Evolutionary conservation across 2,888 invertebrate species (phyloP), one percentile per base, ranked within the genome.

Genomic region (Andrena trimmerana): DNA sequence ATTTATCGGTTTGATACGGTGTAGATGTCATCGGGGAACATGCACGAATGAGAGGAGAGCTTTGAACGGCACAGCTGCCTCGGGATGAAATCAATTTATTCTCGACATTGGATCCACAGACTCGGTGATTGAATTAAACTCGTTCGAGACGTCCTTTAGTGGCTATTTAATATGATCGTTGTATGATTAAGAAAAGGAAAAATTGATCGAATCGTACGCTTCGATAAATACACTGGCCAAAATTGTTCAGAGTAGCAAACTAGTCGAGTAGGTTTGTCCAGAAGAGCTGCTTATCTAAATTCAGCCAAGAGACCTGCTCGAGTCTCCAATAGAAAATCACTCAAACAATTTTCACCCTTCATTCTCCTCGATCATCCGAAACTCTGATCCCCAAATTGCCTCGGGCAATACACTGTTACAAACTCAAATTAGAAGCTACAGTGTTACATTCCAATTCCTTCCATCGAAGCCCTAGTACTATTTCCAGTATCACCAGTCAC

Each of bases 31-130:
- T 8, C 33, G 10, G 54, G 57, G 24, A 10, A 27, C 54, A 42
- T 8, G 20, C n/a, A 24, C n/a, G 33, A 62, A 29, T 13, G 52
- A 29, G n/a, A 33, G 36, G 63, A 42, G 42, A 31, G 42, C 27
- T 63, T 65, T 27, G 42, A 33, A 36, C 31, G 31, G 20, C 42
- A 50, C 69, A 20, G 50, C 48, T 50, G 57, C 29, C 42, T 65
- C 31, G 65, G 60, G 52, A 27, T 42, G 31, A 52, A 81, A 80
- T 68, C 71, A 81, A 82, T 71, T 74, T 70, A 57, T 80, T 72
- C 42, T 42, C 48, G 52, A 24, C 70, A 68, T 81, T 82, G 74
- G 66, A 63, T 62, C 50, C 48, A 20, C 52, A n/a, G 66, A 42
- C 42, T 16, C 54, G 50, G 24, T 60, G 62, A 71, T 71, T 72